phyloP scores from a whole-genome alignment of 2,113 vertebrate genomes.

The Solea solea region DNA sequence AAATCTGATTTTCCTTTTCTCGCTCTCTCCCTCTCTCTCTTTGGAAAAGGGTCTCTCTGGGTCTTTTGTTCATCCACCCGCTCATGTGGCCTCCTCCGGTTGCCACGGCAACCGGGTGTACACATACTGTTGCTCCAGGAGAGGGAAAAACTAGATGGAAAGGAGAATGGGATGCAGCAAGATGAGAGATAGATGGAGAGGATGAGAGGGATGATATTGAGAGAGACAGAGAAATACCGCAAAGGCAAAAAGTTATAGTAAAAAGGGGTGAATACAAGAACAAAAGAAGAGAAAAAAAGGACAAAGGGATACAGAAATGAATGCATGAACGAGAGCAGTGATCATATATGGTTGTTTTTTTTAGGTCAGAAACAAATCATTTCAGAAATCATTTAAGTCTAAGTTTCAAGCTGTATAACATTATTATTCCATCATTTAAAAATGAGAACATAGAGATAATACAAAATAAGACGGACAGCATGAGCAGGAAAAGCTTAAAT shows the following conservation, averaged over 20 bases:
- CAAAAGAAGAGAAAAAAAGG: background rate
- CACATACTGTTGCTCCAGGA: slow-evolving; percentile 69
- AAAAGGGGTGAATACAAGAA: background rate
- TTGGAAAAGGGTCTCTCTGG: slow-evolving; percentile 65
- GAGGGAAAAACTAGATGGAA: slow-evolving; percentile 37
- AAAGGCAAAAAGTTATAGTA: background rate
- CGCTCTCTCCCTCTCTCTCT: slow-evolving; percentile 31
- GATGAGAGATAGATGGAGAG: slow-evolving; percentile 22
- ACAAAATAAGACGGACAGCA: background rate
- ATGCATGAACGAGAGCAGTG: background rate
- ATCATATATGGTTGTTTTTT: too few relatives aligned
- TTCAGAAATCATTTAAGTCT: background rate
- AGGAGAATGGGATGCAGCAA: slow-evolving; percentile 41
- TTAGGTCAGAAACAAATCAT: background rate
- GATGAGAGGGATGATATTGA: slow-evolving; percentile 25
- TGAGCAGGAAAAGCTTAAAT: background rate
- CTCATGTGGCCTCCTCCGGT: slow-evolving; percentile 70
- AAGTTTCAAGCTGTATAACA: background rate
- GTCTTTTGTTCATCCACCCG: slow-evolving; percentile 76
- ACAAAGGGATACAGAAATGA: slow-evolving; percentile 15
- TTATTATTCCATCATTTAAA: background rate
- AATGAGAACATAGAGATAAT: background rate
- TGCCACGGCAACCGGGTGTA: slow-evolving; percentile 69
- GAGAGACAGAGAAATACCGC: slow-evolving; percentile 1
- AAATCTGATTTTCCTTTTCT: slow-evolving; percentile 64